Evolutionary conservation across 2,113 vertebrate species (phyloP).

Genomic region (Oreotrochilus melanogaster): DNA sequence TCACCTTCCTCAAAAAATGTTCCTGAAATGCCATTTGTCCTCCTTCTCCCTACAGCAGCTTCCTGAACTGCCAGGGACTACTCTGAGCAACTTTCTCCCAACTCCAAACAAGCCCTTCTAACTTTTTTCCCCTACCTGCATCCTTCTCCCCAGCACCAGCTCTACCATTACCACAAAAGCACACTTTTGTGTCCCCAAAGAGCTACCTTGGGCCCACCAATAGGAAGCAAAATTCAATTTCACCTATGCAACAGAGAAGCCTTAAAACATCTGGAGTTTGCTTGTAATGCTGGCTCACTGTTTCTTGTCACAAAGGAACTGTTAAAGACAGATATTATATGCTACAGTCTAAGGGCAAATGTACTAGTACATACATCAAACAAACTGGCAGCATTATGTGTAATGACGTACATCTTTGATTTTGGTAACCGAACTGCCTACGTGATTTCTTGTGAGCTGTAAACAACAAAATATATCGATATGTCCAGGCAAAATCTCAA

Average conservation of each 20-base stretch:
- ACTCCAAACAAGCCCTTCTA: not conserved
- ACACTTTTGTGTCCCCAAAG: not conserved
- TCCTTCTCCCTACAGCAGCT: not conserved
- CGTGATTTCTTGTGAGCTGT: not conserved
- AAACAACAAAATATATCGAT: not conserved
- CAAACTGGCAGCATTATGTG: not conserved
- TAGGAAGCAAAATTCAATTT: not conserved
- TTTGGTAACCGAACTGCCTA: not conserved
- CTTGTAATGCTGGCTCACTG: not conserved
- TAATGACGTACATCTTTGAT: not conserved
- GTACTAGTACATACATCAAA: not conserved
- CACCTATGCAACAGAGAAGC: not conserved
- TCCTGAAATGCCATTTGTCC: not conserved
- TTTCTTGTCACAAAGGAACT: not conserved
- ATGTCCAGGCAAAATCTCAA: not conserved
- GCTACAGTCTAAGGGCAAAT: not conserved
- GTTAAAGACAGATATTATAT: not conserved
- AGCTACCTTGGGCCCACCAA: not conserved
- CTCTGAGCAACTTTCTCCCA: not conserved
- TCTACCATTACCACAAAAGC: not conserved
- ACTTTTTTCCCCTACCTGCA: not conserved
- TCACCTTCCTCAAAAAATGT: not conserved
- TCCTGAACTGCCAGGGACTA: not conserved
- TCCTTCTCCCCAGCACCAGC: not conserved
- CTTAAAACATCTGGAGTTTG: not conserved